Conservation (phyloP, 2,888 invertebrate genomes). For the Crioceris asparagi region DNA sequence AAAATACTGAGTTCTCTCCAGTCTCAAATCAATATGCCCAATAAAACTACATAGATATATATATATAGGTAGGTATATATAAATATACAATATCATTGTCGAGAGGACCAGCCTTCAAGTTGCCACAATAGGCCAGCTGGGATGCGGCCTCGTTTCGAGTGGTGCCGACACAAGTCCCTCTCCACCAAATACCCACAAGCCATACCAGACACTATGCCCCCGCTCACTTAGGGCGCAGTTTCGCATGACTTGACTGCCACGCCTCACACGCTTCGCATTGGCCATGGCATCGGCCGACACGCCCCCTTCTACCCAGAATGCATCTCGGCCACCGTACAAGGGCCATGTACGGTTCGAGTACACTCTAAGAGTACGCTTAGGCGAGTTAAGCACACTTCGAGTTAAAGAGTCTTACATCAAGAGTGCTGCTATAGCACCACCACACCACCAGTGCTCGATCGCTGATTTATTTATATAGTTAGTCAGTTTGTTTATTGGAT, state of each 20-base stretch:
- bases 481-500: constrained; percentile 43
- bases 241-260: constrained; percentile 6
- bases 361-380: constrained; percentile 42
- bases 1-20: constrained; percentile 23
- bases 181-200: too few relatives aligned
- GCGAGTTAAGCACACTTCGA: constrained; percentile 43
- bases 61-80: too few relatives aligned
- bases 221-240: not conserved
- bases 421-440: too few relatives aligned
- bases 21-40: constrained; percentile 35
- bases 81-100: constrained; percentile 39
- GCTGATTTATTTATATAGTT: constrained; percentile 43
- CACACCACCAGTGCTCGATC: constrained; percentile 42
- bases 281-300: constrained; percentile 12
- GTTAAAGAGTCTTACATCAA: constrained; percentile 43
- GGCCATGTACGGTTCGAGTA: constrained; percentile 41
- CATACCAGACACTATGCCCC: not conserved
- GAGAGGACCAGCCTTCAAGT: constrained; percentile 28
- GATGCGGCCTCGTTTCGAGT: constrained; percentile 10
- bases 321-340: constrained; percentile 36
- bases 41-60: too few relatives aligned
- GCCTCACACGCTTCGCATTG: constrained; percentile 5
- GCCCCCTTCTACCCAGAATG: constrained; percentile 35
- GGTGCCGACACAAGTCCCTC: too few relatives aligned
- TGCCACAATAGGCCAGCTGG: constrained; percentile 12